Evolutionary conservation across 2,888 invertebrate species (phyloP).

Genomic region (Meta bourneti): DNA sequence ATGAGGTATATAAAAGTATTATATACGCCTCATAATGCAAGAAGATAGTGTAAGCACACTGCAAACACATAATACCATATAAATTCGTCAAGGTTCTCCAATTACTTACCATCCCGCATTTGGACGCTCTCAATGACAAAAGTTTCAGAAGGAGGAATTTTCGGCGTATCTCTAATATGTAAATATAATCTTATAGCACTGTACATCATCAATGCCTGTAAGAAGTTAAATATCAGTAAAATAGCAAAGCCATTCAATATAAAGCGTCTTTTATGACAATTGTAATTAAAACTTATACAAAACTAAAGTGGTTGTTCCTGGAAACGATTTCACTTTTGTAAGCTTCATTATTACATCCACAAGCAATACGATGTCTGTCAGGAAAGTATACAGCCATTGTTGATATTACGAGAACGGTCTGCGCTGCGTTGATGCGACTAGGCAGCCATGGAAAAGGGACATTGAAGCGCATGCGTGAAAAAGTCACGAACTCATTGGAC

Average conservation of each 20-base stretch:
- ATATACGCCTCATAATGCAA: too few relatives aligned
- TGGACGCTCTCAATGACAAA: constrained; percentile 17
- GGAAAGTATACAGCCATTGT: background rate
- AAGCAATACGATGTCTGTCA: background rate
- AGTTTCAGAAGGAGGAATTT: background rate
- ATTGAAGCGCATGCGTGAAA: too few relatives aligned
- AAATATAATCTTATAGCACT: constrained; percentile 35
- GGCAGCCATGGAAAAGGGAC: too few relatives aligned
- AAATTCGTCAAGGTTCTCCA: too few relatives aligned
- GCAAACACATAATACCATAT: too few relatives aligned
- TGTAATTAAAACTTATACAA: background rate
- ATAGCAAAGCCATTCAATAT: background rate
- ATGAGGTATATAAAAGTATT: too few relatives aligned
- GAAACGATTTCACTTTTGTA: background rate
- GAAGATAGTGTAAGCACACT: too few relatives aligned
- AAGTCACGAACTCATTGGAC: too few relatives aligned
- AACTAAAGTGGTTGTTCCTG: background rate
- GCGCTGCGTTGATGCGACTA: too few relatives aligned
- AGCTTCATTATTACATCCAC: background rate
- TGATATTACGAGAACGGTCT: too few relatives aligned
- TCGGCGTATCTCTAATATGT: constrained; percentile 23
- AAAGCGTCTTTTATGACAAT: background rate
- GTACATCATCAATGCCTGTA: constrained; percentile 66
- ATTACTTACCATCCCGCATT: constrained; percentile 51
- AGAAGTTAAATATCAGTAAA: background rate